A percentile compares a stretch with the other conserved stretches of the same genome.
Conservation (phyloP, 2,797 vertebrate genomes). For the Sebastes hubbsi region DNA sequence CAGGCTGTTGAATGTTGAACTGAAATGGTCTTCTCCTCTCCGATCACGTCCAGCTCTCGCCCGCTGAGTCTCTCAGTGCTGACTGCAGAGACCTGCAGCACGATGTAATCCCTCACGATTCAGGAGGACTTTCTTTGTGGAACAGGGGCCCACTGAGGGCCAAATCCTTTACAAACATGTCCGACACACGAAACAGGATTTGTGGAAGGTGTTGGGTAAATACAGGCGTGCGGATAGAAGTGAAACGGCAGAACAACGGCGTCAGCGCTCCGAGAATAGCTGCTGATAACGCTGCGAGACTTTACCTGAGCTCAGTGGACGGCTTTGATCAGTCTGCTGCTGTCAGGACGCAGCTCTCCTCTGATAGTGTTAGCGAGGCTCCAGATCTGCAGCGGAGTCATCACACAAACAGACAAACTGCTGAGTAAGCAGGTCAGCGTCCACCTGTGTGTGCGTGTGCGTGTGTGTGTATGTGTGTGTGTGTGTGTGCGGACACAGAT, state of each 20-base stretch:
- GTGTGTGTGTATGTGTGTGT: not conserved
- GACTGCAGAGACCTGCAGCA: slow-evolving; percentile 28
- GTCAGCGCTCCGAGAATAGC: slow-evolving; percentile 47
- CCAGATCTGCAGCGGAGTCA: slow-evolving; percentile 53
- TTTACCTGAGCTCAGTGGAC: slow-evolving; percentile 51
- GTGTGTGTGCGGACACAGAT: not conserved
- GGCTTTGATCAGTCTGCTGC: slow-evolving; percentile 46
- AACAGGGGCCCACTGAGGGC: slow-evolving; percentile 31
- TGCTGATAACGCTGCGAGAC: slow-evolving; percentile 33
- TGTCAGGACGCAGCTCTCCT: slow-evolving; percentile 26
- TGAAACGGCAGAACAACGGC: slow-evolving; percentile 21
- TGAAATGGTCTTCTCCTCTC: slow-evolving; percentile 8
- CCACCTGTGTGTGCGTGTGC: not conserved
- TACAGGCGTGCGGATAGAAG: slow-evolving; percentile 5
- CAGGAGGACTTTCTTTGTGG: slow-evolving; percentile 25
- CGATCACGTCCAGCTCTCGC: not conserved
- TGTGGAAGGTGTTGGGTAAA: slow-evolving; percentile 44
- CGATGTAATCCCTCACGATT: slow-evolving; percentile 55
- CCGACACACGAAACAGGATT: slow-evolving; percentile 59
- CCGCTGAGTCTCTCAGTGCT: slow-evolving; percentile 41
- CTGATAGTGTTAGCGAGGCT: slow-evolving; percentile 59
- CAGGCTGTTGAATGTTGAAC: not conserved
- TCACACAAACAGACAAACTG: slow-evolving; percentile 52
- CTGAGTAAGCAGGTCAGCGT: slow-evolving; percentile 54
- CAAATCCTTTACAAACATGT: slow-evolving; percentile 58